Base-by-base conservation (phyloP, 1,140 invertebrate genomes). In the Drosophila virilis region DNA sequence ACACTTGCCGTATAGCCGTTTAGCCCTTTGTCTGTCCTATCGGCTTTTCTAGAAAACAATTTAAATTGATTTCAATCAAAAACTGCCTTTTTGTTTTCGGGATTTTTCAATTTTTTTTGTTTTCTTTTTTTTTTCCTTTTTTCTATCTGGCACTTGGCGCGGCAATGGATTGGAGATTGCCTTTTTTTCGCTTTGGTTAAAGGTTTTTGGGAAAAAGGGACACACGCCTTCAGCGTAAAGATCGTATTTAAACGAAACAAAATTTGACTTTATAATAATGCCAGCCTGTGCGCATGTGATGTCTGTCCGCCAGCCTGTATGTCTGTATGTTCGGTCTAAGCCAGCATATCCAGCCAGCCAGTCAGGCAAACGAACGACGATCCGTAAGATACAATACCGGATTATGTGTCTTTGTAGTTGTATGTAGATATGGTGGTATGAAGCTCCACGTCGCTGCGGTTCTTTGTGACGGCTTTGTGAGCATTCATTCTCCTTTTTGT, bases 11-110 rank as follows among this genome's bases (percentile, higher is more conserved):
- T 57, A 60, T 62, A 46, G 52, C 57, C 59, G 50, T 66, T 67
- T 70, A 62, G 70, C 71, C 71, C 62, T 78, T 80, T 82, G 60
- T 73, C 57, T 61, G 77, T 78, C 51, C 61, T 62, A 59, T 43
- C 65, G 73, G 70, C 73, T 80, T 89, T 88, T 88, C 84, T 89
- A 88, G 84, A 88, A 84, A 89, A 89, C 84, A 89, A 89, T 89
- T 89, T 89, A 89, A 89, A 89, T 89, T 89, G 84, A 89, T 89
- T 89, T 89, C 84, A 89, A 89, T 89, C 84, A 89, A 89, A 89
- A 78, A 78, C 66, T 72, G 65, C 80, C 77, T 89, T 90, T 89
- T 89, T 84, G 81, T 89, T 90, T 89, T 90, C 67, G 79, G 79
- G 72, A 83, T 77, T 80, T 71, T 69, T 59, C 72, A 45, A 58